A percentile compares a stretch with the other conserved stretches of the same genome.
Conservation (phyloP, 2,797 vertebrate genomes). For the Halcyon chelicuti region DNA sequence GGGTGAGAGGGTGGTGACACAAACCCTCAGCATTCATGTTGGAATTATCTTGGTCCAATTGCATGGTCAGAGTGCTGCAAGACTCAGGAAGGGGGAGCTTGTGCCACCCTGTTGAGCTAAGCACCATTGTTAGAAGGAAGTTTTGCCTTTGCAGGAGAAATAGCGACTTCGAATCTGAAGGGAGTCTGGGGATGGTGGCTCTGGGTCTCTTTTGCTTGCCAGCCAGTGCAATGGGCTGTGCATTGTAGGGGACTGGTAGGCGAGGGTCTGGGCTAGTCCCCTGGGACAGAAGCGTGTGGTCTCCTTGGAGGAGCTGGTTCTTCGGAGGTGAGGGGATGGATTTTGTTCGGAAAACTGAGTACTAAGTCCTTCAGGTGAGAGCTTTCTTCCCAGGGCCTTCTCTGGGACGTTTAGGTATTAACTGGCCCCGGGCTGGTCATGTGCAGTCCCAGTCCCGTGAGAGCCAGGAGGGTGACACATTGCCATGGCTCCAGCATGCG, state of each 20-base stretch:
- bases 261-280: neutral
- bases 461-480: neutral
- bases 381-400: neutral
- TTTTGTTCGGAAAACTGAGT: neutral
- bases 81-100: neutral
- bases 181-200: neutral
- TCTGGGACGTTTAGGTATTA: neutral
- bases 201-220: neutral
- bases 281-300: neutral
- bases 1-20: neutral
- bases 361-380: neutral
- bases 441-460: neutral
- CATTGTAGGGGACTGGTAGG: neutral
- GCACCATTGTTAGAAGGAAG: neutral
- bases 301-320: neutral
- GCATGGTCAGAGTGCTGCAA: accelerated
- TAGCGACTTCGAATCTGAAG: neutral
- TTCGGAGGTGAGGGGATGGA: neutral
- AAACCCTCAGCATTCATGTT: accelerated
- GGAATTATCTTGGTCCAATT: neutral
- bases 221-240: neutral
- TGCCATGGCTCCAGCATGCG: neutral
- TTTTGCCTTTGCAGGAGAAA: neutral
- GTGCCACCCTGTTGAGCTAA: neutral
- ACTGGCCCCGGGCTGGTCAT: neutral